Conservation (phyloP, 2,113 vertebrate species). For the Ursus arctos region DNA sequence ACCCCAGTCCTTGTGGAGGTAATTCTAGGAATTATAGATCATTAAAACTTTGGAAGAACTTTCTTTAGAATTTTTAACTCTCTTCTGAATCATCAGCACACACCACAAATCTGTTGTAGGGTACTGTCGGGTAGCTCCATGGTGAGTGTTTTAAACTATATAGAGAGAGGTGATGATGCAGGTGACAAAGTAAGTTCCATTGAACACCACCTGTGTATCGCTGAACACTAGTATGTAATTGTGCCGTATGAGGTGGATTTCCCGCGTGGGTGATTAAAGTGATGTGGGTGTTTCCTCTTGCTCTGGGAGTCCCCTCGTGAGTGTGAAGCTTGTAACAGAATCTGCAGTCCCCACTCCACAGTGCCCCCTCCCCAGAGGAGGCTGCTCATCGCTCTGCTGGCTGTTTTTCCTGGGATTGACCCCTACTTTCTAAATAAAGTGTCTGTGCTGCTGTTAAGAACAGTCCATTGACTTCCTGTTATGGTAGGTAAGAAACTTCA, state of each 20-base stretch:
- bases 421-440: not conserved
- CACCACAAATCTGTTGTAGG: not conserved
- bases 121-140: not conserved
- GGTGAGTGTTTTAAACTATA: not conserved
- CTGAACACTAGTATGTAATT: not conserved
- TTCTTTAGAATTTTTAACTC: constrained; percentile 3
- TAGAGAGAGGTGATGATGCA: too few relatives aligned
- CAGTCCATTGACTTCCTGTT: not conserved
- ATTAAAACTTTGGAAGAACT: not conserved
- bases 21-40: not conserved
- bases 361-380: not conserved
- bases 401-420: not conserved
- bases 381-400: not conserved
- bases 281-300: not conserved
- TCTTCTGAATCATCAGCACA: not conserved
- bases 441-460: not conserved
- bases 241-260: not conserved
- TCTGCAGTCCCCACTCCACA: not conserved
- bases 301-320: not conserved
- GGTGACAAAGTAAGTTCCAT: not conserved
- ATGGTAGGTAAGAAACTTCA: not conserved
- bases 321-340: not conserved
- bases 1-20: not conserved
- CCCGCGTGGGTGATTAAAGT: not conserved
- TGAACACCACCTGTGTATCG: not conserved